phyloP scores from a whole-genome alignment of 2,888 invertebrate genomes.

The Cremastobaeus sp. region DNA sequence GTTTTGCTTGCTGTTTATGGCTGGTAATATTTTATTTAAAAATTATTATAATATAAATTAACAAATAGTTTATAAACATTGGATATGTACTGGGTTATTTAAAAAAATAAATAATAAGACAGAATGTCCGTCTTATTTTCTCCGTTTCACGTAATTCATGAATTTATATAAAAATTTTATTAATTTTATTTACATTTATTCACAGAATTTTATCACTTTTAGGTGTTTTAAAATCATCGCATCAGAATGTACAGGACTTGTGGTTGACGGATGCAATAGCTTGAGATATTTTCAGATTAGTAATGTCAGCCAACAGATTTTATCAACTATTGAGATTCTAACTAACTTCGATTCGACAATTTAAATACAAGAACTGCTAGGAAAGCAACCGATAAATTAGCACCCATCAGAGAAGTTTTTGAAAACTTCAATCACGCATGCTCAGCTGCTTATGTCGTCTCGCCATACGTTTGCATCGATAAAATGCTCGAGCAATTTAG shows the following conservation, averaged over 20 bases:
- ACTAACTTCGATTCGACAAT: conserved; percentile 54
- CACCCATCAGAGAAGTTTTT: conserved; percentile 23
- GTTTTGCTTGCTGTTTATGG: conserved; percentile 3
- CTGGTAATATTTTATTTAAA: conserved; percentile 8
- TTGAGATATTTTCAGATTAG: conserved; percentile 25
- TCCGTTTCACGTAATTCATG: neutral
- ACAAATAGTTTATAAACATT: neutral
- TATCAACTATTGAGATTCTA: conserved; percentile 17
- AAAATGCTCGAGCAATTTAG: conserved; percentile 59
- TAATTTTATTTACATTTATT: neutral
- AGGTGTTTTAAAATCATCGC: conserved; percentile 23
- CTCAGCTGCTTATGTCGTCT: neutral
- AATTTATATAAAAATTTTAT: neutral
- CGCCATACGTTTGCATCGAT: conserved; percentile 39
- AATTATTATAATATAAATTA: neutral
- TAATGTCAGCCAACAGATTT: conserved; percentile 37
- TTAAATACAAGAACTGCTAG: conserved; percentile 26
- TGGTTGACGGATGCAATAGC: conserved; percentile 27
- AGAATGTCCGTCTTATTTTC: too few relatives aligned
- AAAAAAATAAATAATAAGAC: too few relatives aligned
- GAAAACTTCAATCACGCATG: conserved; percentile 21
- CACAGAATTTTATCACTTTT: neutral
- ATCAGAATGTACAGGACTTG: conserved; percentile 23
- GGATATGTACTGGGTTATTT: too few relatives aligned
- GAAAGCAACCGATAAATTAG: conserved; percentile 51